These are phyloP conservation scores for Artibeus lituratus DNA, from an alignment of 2,797 vertebrate species.

Conservation along the genomic window DNA sequence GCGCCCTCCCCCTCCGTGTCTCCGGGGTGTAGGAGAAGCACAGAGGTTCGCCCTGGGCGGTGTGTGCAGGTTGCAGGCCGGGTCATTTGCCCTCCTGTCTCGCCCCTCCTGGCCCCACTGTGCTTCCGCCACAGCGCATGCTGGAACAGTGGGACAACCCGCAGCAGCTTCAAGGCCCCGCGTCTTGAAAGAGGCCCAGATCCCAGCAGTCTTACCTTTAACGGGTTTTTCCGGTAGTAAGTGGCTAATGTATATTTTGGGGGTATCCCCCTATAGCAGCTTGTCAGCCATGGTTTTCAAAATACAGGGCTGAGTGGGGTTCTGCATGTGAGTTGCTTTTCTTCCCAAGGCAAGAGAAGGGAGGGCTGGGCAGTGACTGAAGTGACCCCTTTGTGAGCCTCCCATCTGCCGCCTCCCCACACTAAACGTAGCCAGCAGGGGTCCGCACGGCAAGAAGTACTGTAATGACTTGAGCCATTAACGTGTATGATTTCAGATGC, in stretches of 20 bases:
- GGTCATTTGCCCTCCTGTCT: accelerated
- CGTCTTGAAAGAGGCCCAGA: neutral
- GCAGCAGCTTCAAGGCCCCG: constrained; percentile 40
- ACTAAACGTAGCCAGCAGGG: neutral
- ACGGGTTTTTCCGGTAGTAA: neutral
- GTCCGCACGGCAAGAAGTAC: constrained; percentile 4
- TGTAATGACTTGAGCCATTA: constrained; percentile 67
- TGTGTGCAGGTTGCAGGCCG: accelerated
- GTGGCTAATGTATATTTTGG: constrained; percentile 36
- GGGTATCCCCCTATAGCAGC: constrained; percentile 45
- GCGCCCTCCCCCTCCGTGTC: neutral
- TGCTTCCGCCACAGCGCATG: constrained; percentile 68
- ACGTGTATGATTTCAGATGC: constrained; percentile 63
- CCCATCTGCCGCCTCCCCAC: neutral
- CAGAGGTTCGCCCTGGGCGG: neutral
- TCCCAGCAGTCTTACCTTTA: neutral
- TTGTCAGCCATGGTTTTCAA: neutral
- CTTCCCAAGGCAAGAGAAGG: neutral
- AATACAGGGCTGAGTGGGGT: neutral
- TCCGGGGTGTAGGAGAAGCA: neutral
- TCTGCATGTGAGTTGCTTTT: neutral
- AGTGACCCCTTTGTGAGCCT: neutral
- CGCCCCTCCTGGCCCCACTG: accelerated
- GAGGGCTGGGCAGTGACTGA: neutral
- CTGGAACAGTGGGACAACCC: constrained; percentile 49